These are phyloP conservation scores for Esox niger DNA, from an alignment of 2,113 vertebrate genomes.

Conservation along the genomic window DNA sequence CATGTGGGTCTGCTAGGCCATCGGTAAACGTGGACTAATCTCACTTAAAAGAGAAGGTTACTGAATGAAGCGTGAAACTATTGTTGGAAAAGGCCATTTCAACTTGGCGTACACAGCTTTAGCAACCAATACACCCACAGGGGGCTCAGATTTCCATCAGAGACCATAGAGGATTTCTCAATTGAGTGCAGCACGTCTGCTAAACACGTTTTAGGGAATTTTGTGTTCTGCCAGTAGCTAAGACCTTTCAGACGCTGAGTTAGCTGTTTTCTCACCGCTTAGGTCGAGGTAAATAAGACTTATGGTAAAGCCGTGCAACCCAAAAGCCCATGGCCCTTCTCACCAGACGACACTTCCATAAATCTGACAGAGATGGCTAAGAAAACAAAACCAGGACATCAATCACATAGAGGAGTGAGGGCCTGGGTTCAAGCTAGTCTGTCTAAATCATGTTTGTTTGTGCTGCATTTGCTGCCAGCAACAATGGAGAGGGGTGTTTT, in stretches of 20 bases:
- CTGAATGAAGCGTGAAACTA: not conserved
- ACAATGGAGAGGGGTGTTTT: not conserved
- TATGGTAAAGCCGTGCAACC: not conserved
- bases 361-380: constrained; percentile 4
- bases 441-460: constrained; percentile 45
- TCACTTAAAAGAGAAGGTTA: not conserved
- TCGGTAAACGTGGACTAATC: not conserved
- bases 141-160: not conserved
- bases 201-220: not conserved
- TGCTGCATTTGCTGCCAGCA: constrained; percentile 17
- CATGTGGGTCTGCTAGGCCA: too few relatives aligned
- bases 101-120: not conserved
- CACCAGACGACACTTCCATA: constrained; percentile 13
- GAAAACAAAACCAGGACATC: constrained; percentile 8
- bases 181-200: not conserved
- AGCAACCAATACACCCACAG: not conserved
- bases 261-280: not conserved
- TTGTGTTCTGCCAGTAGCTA: too few relatives aligned
- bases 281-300: constrained; percentile 8
- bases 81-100: not conserved
- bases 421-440: constrained; percentile 9
- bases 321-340: not conserved
- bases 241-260: not conserved
- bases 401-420: constrained; percentile 6
- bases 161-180: not conserved